Evolutionary conservation across 2,797 vertebrate species (phyloP).

Genomic region (Platalea minor): DNA sequence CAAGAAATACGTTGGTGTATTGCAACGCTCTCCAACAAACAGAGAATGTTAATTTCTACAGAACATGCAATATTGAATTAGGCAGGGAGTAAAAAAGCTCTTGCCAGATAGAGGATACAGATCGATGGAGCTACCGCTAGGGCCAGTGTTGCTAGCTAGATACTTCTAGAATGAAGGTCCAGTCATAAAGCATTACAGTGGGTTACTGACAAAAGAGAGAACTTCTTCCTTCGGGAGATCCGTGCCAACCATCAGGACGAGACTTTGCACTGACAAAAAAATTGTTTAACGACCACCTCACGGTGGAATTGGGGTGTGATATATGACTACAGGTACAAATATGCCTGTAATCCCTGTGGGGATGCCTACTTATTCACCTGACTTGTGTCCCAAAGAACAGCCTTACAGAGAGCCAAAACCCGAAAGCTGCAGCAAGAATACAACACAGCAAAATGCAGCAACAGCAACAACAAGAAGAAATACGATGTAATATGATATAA

Average conservation of each 20-base stretch:
- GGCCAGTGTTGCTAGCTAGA: background rate
- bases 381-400: background rate
- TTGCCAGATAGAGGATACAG: background rate
- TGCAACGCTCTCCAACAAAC: background rate
- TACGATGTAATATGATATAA: background rate
- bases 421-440: background rate
- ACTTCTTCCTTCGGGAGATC: conserved; percentile 8
- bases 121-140: background rate
- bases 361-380: background rate
- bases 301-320: background rate
- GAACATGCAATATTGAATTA: background rate
- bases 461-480: background rate
- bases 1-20: background rate
- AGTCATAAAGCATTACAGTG: background rate
- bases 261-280: background rate
- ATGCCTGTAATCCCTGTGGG: rapidly evolving
- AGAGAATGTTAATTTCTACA: background rate
- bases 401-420: background rate
- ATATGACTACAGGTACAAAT: background rate
- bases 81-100: background rate
- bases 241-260: background rate
- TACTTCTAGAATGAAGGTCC: background rate
- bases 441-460: background rate
- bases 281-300: background rate
- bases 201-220: background rate